Base-by-base conservation (phyloP, 2,888 invertebrate genomes). In the Drosophila anceps region DNA sequence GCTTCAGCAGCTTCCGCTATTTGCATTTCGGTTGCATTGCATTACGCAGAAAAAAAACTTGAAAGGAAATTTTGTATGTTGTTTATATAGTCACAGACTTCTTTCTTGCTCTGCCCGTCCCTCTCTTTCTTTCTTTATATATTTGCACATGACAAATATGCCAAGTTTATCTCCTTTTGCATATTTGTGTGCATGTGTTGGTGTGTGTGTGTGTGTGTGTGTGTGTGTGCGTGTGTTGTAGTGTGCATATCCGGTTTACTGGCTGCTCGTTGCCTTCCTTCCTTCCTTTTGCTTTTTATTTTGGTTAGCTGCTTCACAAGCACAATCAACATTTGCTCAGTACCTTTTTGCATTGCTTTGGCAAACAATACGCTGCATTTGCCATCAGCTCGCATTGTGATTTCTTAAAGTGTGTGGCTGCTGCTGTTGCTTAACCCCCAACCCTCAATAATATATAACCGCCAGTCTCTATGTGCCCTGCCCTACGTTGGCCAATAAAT, bases 251-350 rank as follows among this genome's bases (percentile, higher is more conserved):
- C 76, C 86, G 71, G 78, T 76, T 77, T 79, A 62, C 69, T 76
- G 67, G 41, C 68, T 72, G 57, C 61, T 70, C 67, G 72, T 74
- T 72, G 69, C 70, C 59, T 70, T 60, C 54, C 44, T 70, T 60
- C 54, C 44, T 60, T 53, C 54, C 53, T 41, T 33, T 68, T 44
- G 20, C 39, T 37, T 59, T 71, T 73, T 77, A 54, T 73, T 85
- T 70, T 59, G 73, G 69, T 69, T 71, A 57, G 70, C 63, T 75
- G 64, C 64, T 70, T 61, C 53, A 44, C 31, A 39, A 65, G 71
- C 66, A 74, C 88, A 88, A 88, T 88, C 90, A 88, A 88, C 88
- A 85, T 85, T 90, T 90, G 87, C 76, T 72, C 73, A 86, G 71
- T 78, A 76, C 71, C 90, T 81, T 84, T 84, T 88, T 73, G 86